phyloP scores from a whole-genome alignment of 1,140 invertebrate genomes.

The Anastrepha obliqua region DNA sequence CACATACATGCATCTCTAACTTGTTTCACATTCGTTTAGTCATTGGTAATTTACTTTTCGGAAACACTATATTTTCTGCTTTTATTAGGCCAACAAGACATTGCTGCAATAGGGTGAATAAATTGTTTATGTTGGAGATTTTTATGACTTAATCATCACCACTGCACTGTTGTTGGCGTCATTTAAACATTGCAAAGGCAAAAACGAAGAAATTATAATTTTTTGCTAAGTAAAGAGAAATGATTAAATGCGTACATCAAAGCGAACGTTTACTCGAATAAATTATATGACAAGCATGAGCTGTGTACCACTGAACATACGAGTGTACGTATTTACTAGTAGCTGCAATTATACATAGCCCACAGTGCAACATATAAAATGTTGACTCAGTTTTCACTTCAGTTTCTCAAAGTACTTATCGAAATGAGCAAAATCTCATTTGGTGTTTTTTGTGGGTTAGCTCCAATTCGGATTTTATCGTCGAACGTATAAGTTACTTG shows the following conservation, averaged over 20 bases:
- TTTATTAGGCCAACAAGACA: conserved; percentile 15
- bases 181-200: not conserved
- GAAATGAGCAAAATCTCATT: no score
- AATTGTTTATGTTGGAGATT: not conserved
- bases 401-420: no score
- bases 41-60: conserved; percentile 42
- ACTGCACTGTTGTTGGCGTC: not conserved
- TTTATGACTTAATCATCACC: conserved; percentile 31
- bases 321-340: no score
- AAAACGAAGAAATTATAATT: not conserved
- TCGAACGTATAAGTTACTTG: no score
- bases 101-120: not conserved
- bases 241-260: conserved; percentile 29
- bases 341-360: no score
- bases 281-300: not conserved
- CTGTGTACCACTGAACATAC: not conserved
- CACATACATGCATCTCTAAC: not conserved
- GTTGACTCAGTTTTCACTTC: no score
- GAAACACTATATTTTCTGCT: conserved; percentile 18
- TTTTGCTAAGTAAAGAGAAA: not conserved
- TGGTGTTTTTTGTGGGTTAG: no score
- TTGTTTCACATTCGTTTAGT: conserved; percentile 1
- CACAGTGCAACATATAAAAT: no score
- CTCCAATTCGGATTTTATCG: no score
- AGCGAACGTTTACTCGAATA: not conserved